Base-by-base conservation (phyloP, 2,113 vertebrate genomes). In the Dryoscopus gambensis region DNA sequence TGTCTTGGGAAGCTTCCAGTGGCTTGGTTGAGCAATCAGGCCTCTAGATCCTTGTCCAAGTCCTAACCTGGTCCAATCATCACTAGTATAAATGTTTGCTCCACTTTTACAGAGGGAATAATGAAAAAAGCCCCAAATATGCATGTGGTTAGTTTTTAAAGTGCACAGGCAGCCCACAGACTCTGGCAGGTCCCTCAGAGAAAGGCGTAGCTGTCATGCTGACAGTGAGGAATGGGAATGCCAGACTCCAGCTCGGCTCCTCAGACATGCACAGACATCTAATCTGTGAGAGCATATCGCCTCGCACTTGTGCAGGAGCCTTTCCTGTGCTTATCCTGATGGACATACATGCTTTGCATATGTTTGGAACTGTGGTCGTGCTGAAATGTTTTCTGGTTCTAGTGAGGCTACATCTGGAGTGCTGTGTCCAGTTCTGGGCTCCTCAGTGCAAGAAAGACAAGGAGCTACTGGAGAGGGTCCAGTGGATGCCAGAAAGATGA, bases 1-100 rank as follows among this genome's bases (percentile, higher is more conserved):
- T 87, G 88, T 84, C 90, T 94, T 97, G 92, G 95, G 82, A 93
- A n/a, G 68, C 68, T 93, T 96, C 95, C 96, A 96, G 16, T 28
- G 63, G 39, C 82, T 93, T 1, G 4, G 35, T 95, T 96, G 85
- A 95, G 95, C 75, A 94, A 96, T 85, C 85, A 74, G 35, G 15
- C 57, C 40, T 85, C 94, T 90, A 73, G 90, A 80, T 95, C 77
- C 57, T 85, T 49, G 65, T 91, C 96, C 93, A 96, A 97, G 67
- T 76, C 91, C 40, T 89, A 87, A 87, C 91, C 63, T 73, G 90
- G 84, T 77, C 90, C 70, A 83, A 2, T 94, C 85, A 77, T 93
- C 71, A 8, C 82, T 71, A 47, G 13, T 71, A 83, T 28, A 59
- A 94, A 59, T 73, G 85, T 84, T 93, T 93, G 75, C 85, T 91